Percentiles rank a stretch among this genome's conserved stretches.
Evolutionary conservation across 2,888 invertebrate species (phyloP).

Genomic region (Mycogona germanica): DNA sequence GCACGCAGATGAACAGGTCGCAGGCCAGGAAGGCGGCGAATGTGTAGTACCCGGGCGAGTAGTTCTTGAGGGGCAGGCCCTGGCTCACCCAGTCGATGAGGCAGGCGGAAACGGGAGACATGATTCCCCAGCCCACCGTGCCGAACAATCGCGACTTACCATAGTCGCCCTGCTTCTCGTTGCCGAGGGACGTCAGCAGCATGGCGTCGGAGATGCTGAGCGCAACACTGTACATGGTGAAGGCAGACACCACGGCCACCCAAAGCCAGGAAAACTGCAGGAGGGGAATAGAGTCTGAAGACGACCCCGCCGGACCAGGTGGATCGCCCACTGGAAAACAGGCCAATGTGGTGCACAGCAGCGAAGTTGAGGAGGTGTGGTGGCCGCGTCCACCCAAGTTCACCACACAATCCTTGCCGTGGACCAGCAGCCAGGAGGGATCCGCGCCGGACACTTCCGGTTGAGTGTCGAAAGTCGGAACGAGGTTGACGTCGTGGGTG

Average conservation of each 20-base stretch:
- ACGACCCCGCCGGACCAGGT: not conserved
- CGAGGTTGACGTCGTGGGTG: too few species aligned
- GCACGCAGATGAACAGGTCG: slow-evolving; percentile 40
- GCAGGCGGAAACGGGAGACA: slow-evolving; percentile 61
- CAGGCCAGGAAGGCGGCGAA: slow-evolving; percentile 44
- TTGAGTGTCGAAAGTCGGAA: too few species aligned
- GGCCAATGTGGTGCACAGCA: too few species aligned
- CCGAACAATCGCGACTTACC: slow-evolving; percentile 82
- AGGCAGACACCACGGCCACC: slow-evolving; percentile 45
- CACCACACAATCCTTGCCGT: too few species aligned
- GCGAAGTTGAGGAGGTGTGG: too few species aligned
- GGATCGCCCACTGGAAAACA: too few species aligned
- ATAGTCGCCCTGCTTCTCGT: slow-evolving; percentile 57
- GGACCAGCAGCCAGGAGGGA: too few species aligned
- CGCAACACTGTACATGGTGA: slow-evolving; percentile 73
- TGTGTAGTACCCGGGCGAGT: slow-evolving; percentile 65
- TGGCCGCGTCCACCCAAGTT: too few species aligned
- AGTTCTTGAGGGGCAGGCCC: slow-evolving; percentile 53
- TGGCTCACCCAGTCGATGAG: slow-evolving; percentile 60
- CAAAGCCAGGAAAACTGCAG: slow-evolving; percentile 9
- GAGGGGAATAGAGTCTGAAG: too few species aligned
- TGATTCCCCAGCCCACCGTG: slow-evolving; percentile 71
- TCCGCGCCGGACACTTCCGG: too few species aligned
- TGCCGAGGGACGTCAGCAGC: slow-evolving; percentile 68
- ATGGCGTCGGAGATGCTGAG: slow-evolving; percentile 81